phyloP scores from a whole-genome alignment of 2,888 invertebrate species.

The Synergus umbraculus region DNA sequence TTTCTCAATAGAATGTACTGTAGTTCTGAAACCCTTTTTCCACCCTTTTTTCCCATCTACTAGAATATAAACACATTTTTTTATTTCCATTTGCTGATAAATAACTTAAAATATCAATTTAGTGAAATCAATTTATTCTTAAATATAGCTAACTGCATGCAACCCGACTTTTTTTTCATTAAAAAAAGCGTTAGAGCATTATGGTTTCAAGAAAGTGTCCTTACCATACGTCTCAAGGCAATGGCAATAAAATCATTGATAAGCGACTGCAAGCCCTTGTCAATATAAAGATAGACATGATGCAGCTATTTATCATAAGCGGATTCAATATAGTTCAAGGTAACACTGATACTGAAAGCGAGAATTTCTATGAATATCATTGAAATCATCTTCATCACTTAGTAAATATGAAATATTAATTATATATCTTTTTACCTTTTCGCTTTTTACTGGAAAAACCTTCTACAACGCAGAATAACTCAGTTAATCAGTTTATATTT shows the following conservation, averaged over 20 bases:
- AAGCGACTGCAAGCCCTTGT: constrained; percentile 28
- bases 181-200: not conserved
- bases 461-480: too few species aligned
- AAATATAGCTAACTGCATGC: not conserved
- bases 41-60: too few species aligned
- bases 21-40: too few species aligned
- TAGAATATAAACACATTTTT: too few species aligned
- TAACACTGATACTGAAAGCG: constrained; percentile 29
- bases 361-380: not conserved
- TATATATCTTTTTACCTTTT: too few species aligned
- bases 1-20: not conserved
- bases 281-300: constrained; percentile 6
- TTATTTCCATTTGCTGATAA: too few species aligned
- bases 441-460: too few species aligned
- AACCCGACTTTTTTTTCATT: not conserved
- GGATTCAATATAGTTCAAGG: constrained; percentile 55
- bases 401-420: not conserved
- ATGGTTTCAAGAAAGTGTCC: constrained; percentile 17
- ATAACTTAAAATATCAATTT: too few species aligned
- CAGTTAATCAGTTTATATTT: too few species aligned
- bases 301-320: constrained; percentile 40
- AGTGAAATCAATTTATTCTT: too few species aligned
- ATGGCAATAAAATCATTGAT: constrained; percentile 48
- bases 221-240: constrained; percentile 34
- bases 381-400: not conserved